A percentile compares a stretch with the other conserved stretches of the same genome.
These are phyloP conservation scores for Pitta sordida DNA, from an alignment of 2,113 vertebrate genomes.

Conservation along the genomic window DNA sequence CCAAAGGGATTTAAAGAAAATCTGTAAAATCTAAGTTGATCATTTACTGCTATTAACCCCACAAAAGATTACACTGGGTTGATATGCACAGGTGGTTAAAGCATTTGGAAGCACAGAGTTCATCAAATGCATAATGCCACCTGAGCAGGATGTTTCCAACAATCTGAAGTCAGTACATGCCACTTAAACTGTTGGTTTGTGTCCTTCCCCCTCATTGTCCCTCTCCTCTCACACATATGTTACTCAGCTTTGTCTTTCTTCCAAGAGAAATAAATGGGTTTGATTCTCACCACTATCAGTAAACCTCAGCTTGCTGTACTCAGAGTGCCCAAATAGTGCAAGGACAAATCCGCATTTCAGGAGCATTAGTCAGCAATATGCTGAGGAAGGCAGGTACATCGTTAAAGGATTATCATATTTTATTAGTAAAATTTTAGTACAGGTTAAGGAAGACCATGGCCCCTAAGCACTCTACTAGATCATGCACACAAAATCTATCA, in stretches of 20 bases:
- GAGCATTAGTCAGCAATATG: background rate
- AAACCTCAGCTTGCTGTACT: background rate
- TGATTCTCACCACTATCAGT: background rate
- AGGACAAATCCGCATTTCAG: background rate
- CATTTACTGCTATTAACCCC: slow-evolving; percentile 67
- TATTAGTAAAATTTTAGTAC: background rate
- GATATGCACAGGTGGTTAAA: background rate
- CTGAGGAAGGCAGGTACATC: background rate
- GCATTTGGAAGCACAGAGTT: background rate
- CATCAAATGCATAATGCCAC: background rate
- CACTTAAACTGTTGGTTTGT: background rate
- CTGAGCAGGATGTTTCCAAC: background rate
- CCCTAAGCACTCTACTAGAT: background rate
- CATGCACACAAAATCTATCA: background rate
- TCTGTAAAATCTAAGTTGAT: slow-evolving; percentile 70
- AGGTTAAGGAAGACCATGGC: background rate
- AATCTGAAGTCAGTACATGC: background rate
- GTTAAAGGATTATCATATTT: background rate
- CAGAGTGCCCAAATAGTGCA: background rate
- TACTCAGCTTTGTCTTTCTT: background rate
- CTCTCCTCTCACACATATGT: background rate
- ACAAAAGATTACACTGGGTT: slow-evolving; percentile 57
- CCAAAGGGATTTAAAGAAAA: slow-evolving; percentile 43
- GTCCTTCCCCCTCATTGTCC: background rate
- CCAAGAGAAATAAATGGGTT: background rate